These are phyloP conservation scores for Eurystomus gularis DNA, from an alignment of 2,113 vertebrate species.

Conservation along the genomic window DNA sequence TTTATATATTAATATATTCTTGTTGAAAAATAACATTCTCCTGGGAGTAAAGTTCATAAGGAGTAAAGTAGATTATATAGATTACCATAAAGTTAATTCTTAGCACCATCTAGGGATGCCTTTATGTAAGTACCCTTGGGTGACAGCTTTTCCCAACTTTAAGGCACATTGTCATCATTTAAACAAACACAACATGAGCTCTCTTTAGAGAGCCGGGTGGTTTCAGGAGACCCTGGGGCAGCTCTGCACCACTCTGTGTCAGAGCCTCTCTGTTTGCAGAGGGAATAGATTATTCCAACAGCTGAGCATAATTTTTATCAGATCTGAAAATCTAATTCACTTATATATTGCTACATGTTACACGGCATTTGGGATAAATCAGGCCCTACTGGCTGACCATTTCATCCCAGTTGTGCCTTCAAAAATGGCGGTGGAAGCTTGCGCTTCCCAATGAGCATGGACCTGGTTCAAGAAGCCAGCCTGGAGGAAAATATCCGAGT, in stretches of 20 bases:
- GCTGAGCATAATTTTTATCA: background rate
- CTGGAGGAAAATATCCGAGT: background rate
- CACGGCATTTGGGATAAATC: background rate
- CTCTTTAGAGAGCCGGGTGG: background rate
- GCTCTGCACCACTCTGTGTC: background rate
- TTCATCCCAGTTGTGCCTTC: background rate
- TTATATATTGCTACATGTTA: background rate
- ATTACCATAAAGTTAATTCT: constrained; percentile 45
- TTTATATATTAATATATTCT: background rate
- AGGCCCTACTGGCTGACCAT: background rate
- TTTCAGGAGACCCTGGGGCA: background rate
- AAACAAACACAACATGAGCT: background rate
- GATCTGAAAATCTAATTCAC: background rate
- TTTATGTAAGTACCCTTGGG: background rate
- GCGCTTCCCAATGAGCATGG: background rate
- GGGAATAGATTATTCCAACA: background rate
- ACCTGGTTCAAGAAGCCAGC: background rate
- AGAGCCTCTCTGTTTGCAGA: background rate
- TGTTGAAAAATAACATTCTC: background rate
- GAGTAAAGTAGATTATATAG: background rate
- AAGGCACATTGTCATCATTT: accelerated
- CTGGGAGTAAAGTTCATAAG: background rate
- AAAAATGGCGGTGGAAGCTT: background rate
- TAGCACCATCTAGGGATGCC: constrained; percentile 65
- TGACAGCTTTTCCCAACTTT: background rate